A percentile compares a stretch with the other conserved stretches of the same genome.
Evolutionary conservation across 2,113 vertebrate genomes (phyloP).

Genomic region (Oreochromis tanganicae): DNA sequence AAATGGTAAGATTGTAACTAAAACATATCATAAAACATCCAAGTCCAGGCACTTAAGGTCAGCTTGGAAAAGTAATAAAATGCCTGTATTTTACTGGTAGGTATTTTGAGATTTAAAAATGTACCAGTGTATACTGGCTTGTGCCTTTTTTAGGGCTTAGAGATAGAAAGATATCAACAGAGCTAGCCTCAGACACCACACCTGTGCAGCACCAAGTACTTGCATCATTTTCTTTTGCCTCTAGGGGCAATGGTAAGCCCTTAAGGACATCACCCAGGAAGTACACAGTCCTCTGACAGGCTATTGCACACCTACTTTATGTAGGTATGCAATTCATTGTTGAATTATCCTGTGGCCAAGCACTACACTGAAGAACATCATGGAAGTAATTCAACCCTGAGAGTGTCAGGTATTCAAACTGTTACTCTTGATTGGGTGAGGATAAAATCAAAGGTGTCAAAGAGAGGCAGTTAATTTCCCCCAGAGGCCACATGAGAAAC

Average conservation of each 20-base stretch:
- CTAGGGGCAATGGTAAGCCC: neutral
- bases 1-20: neutral
- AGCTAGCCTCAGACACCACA: neutral
- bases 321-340: neutral
- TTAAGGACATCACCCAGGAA: neutral
- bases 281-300: neutral
- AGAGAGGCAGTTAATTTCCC: neutral
- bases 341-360: neutral
- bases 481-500: neutral
- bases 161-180: neutral
- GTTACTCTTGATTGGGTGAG: neutral
- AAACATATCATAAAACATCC: neutral
- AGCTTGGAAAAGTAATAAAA: neutral
- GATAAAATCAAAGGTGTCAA: neutral
- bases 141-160: neutral
- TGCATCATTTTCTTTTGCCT: neutral
- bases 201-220: neutral
- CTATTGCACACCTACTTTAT: neutral
- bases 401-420: neutral
- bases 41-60: neutral
- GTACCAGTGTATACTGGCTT: neutral
- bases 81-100: neutral
- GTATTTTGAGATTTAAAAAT: accelerated
- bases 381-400: neutral
- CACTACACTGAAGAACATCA: neutral